phyloP scores from a whole-genome alignment of 2,888 invertebrate genomes.

The Xestia ashworthii region DNA sequence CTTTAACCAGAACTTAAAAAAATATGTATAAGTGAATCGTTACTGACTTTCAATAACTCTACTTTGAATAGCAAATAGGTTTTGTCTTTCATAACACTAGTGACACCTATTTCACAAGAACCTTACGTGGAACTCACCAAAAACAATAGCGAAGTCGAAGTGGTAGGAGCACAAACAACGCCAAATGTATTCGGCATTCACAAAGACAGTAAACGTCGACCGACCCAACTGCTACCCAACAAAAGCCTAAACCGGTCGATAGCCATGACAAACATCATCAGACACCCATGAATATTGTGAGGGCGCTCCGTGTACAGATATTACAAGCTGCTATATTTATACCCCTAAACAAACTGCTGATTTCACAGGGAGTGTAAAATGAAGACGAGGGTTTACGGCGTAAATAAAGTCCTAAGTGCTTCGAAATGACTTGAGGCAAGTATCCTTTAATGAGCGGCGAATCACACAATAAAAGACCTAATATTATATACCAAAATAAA shows the following conservation, averaged over 20 bases:
- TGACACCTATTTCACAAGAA: neutral
- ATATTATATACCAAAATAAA: constrained; percentile 11
- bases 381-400: constrained; percentile 17
- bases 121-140: constrained; percentile 3
- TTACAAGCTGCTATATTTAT: constrained; percentile 8
- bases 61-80: neutral
- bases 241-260: constrained; percentile 49
- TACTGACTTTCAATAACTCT: too few species aligned
- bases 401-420: constrained; percentile 30
- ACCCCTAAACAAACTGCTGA: constrained; percentile 31
- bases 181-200: constrained; percentile 48
- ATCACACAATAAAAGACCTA: constrained; percentile 21
- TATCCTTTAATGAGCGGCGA: constrained; percentile 18
- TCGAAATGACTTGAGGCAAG: constrained; percentile 20
- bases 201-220: constrained; percentile 48
- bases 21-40: too few species aligned
- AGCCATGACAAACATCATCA: constrained; percentile 56
- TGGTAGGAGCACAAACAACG: constrained; percentile 29
- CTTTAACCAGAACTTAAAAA: too few species aligned
- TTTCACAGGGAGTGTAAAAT: constrained; percentile 13
- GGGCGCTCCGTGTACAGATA: constrained; percentile 9
- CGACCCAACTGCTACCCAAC: constrained; percentile 27
- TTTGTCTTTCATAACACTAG: neutral
- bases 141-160: constrained; percentile 19
- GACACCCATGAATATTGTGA: constrained; percentile 36